Evolutionary conservation across 2,113 vertebrate genomes (phyloP).

Genomic region (Perca schrenkii): DNA sequence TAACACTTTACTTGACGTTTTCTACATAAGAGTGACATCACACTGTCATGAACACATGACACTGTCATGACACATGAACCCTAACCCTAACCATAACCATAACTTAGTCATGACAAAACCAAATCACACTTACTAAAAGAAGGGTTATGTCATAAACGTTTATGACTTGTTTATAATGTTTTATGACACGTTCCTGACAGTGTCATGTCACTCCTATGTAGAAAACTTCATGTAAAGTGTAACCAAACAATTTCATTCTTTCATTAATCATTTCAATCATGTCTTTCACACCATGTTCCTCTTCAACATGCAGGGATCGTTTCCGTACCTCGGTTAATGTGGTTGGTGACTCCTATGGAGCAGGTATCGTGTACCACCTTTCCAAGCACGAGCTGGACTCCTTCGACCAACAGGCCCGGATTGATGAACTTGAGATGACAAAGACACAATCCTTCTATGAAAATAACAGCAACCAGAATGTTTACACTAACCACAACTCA

Average conservation of each 20-base stretch:
- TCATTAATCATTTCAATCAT: not conserved
- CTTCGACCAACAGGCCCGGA: conserved; percentile 89
- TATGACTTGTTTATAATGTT: no score
- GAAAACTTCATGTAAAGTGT: no score
- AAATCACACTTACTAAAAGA: no score
- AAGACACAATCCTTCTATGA: conserved; percentile 94
- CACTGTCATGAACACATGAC: no score
- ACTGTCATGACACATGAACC: no score
- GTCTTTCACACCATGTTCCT: not conserved
- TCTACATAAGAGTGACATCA: no score
- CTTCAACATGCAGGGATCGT: conserved; percentile 87
- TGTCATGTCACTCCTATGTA: no score
- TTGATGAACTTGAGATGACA: conserved; percentile 94
- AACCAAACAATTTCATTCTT: not conserved
- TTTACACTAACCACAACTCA: conserved; percentile 94
- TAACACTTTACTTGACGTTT: no score
- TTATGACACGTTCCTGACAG: no score
- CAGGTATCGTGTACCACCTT: conserved; percentile 97
- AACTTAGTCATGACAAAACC: no score
- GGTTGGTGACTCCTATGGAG: conserved; percentile 97
- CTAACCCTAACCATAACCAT: no score
- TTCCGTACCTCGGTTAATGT: conserved; percentile 99
- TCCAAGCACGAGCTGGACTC: conserved; percentile 93
- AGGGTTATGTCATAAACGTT: no score
- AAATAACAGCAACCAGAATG: conserved; percentile 95